phyloP scores from a whole-genome alignment of 1,140 invertebrate species.

The Mactra quadrangularis region DNA sequence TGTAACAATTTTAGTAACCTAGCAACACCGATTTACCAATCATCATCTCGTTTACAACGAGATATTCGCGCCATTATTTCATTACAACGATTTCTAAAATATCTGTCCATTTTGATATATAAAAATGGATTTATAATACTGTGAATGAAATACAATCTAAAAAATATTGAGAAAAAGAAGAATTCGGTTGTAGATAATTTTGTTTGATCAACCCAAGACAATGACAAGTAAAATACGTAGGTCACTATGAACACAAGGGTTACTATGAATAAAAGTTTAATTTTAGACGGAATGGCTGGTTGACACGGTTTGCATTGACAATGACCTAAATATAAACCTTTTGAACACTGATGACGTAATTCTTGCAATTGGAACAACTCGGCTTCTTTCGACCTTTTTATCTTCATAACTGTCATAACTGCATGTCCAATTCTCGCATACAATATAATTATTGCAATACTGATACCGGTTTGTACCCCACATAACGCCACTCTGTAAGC shows the following conservation, averaged over 20 bases:
- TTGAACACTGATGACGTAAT: no score
- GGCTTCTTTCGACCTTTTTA: background rate
- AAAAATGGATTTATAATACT: no score
- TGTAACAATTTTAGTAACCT: no score
- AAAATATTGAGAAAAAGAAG: slow-evolving; percentile 39
- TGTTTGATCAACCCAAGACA: slow-evolving; percentile 32
- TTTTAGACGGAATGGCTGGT: slow-evolving; percentile 17
- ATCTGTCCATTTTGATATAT: slow-evolving; percentile 40
- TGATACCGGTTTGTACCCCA: slow-evolving; percentile 1
- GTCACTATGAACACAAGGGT: slow-evolving; percentile 39
- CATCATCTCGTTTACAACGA: no score
- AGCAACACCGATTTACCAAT: no score
- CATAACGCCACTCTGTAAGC: slow-evolving; percentile 28
- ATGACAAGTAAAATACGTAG: slow-evolving; percentile 6
- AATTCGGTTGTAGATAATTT: slow-evolving; percentile 10
- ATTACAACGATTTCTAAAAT: slow-evolving; percentile 29
- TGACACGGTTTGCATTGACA: background rate
- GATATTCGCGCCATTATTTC: background rate
- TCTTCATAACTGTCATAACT: slow-evolving; percentile 26
- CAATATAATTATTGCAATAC: slow-evolving; percentile 26
- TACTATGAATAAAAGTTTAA: slow-evolving; percentile 43
- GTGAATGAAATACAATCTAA: slow-evolving; percentile 39
- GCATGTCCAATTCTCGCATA: slow-evolving; percentile 30
- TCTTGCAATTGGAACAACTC: background rate
- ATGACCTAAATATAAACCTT: no score